Base-by-base conservation (phyloP, 2,797 vertebrate species). In the Pyrocephalus nanus region DNA sequence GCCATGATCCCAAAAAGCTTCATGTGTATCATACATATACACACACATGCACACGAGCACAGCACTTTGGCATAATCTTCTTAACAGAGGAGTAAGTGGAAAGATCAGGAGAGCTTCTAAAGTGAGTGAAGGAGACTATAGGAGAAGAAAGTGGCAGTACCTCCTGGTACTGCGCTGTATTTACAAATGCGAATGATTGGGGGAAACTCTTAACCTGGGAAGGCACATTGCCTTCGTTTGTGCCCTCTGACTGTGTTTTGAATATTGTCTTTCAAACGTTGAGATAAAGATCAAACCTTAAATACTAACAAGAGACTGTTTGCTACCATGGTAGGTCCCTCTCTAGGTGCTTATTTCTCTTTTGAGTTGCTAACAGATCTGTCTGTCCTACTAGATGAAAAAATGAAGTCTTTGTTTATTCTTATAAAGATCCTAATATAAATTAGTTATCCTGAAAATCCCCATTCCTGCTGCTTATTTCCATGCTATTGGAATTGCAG, bases 401-500 rank as follows among this genome's bases (percentile, higher is more conserved):
- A 64, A 92, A 61, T 20, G 21, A 67, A 58, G 38, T 54, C 26
- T 75, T 86, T 65, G 48, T 60, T 93, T 86, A 66, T 88, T 86
- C 71, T 84, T 32, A 57, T 47, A 54, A 67, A 83, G 48, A 76
- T 36, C 75, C 26, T 70, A 72, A 58, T 74, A 67, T 66, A 91
- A 83, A 73, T 88, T 78, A 73, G 53, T 76, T 93, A 54, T 64
- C 30, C 45, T 78, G 64, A 79, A 95, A 92, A 50, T 54, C 48
- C 55, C 34, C 42, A 90, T 78, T 92, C 55, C 34, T 90, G 38
- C 32, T 87, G 54, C 67, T 84, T 86, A 86, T 93, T 95, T 85
- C 79, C 86, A 51, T 76, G n/a, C 45, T 87, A 71, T 72, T 91
- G 88, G 62, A 88, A 74, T 69, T 82, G 71, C 72, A 73, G 38